Evolutionary conservation across 2,113 vertebrate genomes (phyloP).

Genomic region (Uria lomvia): DNA sequence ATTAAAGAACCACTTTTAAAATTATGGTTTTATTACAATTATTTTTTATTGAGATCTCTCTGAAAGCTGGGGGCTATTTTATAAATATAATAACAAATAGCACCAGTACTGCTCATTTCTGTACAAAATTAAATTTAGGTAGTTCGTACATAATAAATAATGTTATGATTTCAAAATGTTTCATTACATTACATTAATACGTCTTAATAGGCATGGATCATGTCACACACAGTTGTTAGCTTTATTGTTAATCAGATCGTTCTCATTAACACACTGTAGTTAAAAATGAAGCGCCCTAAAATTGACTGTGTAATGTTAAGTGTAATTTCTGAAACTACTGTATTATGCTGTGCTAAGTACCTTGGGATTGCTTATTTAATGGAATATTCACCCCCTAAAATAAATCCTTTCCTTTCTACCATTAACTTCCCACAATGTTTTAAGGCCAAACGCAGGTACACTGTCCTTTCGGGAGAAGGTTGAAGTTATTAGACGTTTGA

Average conservation of each 20-base stretch:
- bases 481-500: neutral
- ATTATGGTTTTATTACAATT: neutral
- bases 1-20: neutral
- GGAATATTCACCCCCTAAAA: neutral
- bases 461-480: neutral
- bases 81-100: neutral
- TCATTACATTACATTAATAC: neutral
- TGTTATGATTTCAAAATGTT: conserved; percentile 18
- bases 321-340: conserved; percentile 6
- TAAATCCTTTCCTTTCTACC: neutral
- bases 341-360: neutral
- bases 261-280: conserved; percentile 39
- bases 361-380: conserved; percentile 9
- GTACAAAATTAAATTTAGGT: neutral
- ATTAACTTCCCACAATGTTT: neutral
- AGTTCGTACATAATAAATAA: neutral
- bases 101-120: neutral
- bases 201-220: neutral
- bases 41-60: neutral
- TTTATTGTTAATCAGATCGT: conserved; percentile 46
- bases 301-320: neutral
- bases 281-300: conserved; percentile 27
- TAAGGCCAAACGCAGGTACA: neutral
- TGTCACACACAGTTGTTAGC: conserved; percentile 7
- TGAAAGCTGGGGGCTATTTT: neutral